phyloP scores from a whole-genome alignment of 2,888 invertebrate genomes.

The Sminthurinus aureus region DNA sequence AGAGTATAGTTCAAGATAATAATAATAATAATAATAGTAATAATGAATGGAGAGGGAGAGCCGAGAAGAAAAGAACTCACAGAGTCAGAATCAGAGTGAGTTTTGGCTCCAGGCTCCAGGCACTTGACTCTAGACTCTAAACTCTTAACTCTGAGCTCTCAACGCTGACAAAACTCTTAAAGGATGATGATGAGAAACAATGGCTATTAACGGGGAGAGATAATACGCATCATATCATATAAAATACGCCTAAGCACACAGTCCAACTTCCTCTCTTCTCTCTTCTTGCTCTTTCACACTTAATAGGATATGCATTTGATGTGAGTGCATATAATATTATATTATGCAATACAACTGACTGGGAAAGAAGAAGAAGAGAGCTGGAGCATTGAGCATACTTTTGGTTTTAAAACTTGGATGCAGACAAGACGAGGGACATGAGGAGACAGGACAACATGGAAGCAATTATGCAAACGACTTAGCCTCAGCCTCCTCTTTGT shows the following conservation, averaged over 20 bases:
- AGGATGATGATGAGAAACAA: not conserved
- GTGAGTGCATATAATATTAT: not conserved
- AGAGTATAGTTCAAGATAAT: too few relatives aligned
- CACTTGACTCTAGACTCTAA: not conserved
- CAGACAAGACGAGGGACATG: not conserved
- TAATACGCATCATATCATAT: too few relatives aligned
- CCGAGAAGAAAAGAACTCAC: too few relatives aligned
- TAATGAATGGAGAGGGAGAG: too few relatives aligned
- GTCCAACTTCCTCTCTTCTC: too few relatives aligned
- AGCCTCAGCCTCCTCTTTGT: constrained; percentile 33
- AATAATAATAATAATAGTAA: too few relatives aligned
- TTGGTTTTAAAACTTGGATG: not conserved
- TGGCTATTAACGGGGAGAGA: not conserved
- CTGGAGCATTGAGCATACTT: too few relatives aligned
- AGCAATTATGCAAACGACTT: constrained; percentile 40
- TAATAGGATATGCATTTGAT: not conserved
- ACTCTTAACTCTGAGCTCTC: not conserved
- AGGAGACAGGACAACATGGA: constrained; percentile 12
- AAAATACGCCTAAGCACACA: too few relatives aligned
- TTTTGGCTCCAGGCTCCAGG: too few relatives aligned
- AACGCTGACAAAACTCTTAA: not conserved
- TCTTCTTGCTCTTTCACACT: not conserved
- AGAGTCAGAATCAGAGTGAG: too few relatives aligned
- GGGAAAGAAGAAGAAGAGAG: too few relatives aligned
- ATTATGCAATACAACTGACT: too few relatives aligned